Evolutionary conservation across 64 coral and sea anemone genomes (phyloP).

Genomic region (Dendrophyllia cribrosa): DNA sequence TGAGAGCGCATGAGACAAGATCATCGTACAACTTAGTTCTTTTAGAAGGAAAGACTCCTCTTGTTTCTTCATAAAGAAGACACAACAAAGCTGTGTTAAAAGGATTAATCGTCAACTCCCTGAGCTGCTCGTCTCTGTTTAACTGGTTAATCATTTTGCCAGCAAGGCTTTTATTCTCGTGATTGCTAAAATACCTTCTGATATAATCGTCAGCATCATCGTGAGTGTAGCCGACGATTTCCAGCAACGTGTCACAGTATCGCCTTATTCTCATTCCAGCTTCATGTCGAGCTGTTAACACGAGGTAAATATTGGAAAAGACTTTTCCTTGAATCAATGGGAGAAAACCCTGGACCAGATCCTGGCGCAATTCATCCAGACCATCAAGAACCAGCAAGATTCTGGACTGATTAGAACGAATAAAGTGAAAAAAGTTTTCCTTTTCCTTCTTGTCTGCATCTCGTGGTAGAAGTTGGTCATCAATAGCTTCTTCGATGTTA

Average conservation of each 20-base stretch:
- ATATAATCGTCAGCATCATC: neutral
- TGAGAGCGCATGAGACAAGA: neutral
- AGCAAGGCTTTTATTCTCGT: neutral
- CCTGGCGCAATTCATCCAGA: constrained; percentile 14
- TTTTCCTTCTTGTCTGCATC: neutral
- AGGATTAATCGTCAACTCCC: constrained; percentile 33
- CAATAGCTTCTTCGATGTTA: neutral
- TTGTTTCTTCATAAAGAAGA: constrained; percentile 36
- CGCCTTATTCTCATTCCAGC: neutral
- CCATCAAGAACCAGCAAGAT: constrained; percentile 43
- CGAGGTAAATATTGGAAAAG: neutral
- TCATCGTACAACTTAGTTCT: constrained; percentile 6
- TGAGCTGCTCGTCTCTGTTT: neutral
- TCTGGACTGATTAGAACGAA: constrained; percentile 19
- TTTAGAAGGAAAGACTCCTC: neutral
- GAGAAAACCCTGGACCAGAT: neutral
- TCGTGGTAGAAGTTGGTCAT: constrained; percentile 31
- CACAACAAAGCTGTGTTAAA: constrained; percentile 27
- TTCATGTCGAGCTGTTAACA: constrained; percentile 16
- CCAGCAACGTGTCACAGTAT: neutral
- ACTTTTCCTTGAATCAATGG: neutral
- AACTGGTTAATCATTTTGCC: neutral
- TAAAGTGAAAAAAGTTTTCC: constrained; percentile 6
- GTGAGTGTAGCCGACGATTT: constrained; percentile 21
- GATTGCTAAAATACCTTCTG: neutral